phyloP scores from a whole-genome alignment of 2,888 invertebrate genomes.

The Dusona sp. region DNA sequence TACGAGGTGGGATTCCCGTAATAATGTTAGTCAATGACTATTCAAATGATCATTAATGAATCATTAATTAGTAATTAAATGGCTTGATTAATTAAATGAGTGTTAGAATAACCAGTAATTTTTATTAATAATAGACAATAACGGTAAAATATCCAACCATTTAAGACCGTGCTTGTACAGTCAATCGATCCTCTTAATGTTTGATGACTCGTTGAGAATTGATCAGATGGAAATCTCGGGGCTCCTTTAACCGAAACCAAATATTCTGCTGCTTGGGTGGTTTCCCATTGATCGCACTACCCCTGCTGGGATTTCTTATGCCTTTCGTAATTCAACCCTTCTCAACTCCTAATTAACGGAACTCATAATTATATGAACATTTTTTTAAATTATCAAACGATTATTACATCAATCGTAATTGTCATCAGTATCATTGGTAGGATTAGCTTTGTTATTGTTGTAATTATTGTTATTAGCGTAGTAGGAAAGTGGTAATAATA shows the following conservation, averaged over 20 bases:
- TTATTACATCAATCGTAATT: background rate
- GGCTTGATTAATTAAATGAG: too few species aligned
- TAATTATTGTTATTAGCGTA: background rate
- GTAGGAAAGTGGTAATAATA: constrained; percentile 13
- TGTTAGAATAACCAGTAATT: background rate
- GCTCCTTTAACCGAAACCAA: background rate
- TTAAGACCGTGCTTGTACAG: background rate
- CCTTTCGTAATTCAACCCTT: background rate
- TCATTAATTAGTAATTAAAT: background rate
- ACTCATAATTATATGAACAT: background rate
- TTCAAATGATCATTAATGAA: background rate
- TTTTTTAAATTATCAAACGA: background rate
- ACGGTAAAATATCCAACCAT: background rate
- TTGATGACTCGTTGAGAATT: constrained; percentile 8
- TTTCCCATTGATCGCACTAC: constrained; percentile 19
- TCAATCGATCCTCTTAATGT: background rate
- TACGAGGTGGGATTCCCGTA: background rate
- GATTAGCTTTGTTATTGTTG: background rate
- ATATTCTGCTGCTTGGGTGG: background rate
- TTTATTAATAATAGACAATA: background rate
- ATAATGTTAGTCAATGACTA: background rate
- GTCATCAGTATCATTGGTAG: background rate
- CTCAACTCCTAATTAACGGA: background rate
- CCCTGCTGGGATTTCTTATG: background rate
- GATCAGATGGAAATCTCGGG: background rate